These are phyloP conservation scores for Cyprinus carpio DNA, from an alignment of 2,113 vertebrate species.

Conservation along the genomic window DNA sequence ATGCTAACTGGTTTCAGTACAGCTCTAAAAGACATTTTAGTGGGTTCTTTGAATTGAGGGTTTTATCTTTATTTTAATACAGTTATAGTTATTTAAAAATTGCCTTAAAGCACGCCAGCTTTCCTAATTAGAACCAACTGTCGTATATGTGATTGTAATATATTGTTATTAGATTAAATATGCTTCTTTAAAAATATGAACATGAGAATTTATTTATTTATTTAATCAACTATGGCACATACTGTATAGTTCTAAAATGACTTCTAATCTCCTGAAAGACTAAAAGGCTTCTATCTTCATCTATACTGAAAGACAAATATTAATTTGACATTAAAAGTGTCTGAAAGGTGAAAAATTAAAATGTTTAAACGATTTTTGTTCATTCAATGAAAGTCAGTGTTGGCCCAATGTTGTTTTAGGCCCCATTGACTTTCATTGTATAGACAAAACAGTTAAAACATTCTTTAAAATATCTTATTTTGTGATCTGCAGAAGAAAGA, in stretches of 20 bases:
- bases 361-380: neutral
- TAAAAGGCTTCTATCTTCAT: neutral
- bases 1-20: neutral
- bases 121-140: neutral
- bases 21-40: neutral
- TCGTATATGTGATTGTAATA: neutral
- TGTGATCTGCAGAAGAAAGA: neutral
- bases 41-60: neutral
- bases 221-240: neutral
- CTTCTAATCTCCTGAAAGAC: neutral
- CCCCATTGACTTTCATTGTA: neutral
- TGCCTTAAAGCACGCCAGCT: neutral
- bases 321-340: neutral
- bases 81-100: neutral
- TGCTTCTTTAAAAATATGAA: neutral
- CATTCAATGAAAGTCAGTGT: neutral
- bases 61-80: neutral
- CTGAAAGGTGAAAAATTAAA: too few species aligned
- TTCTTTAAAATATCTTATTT: neutral
- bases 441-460: neutral
- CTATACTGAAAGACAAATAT: neutral
- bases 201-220: too few species aligned
- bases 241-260: neutral
- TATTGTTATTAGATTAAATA: neutral
- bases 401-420: neutral